These are phyloP conservation scores for Encarsia formosa DNA, from an alignment of 2,888 invertebrate species.

Conservation along the genomic window DNA sequence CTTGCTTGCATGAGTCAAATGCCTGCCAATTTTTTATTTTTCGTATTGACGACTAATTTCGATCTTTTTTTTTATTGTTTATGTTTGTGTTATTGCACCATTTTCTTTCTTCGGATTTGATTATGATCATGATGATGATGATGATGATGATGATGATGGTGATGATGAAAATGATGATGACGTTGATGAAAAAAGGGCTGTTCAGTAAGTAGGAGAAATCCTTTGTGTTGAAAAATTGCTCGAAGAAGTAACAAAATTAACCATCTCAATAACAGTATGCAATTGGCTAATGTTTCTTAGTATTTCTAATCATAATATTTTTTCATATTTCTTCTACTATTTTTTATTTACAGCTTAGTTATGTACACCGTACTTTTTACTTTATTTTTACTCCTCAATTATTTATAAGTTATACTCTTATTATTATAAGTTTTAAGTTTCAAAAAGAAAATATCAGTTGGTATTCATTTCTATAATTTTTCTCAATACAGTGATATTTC, in stretches of 20 bases:
- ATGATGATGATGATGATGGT: constrained; percentile 37
- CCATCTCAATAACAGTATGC: constrained; percentile 13
- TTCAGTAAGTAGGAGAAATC: constrained; percentile 63
- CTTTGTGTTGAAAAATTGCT: constrained; percentile 21
- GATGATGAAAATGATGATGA: constrained; percentile 31
- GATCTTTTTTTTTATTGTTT: constrained; percentile 72
- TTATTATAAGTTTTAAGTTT: constrained; percentile 9
- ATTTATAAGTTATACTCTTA: constrained; percentile 7
- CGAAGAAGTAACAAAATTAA: constrained; percentile 21
- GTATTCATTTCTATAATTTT: too few species aligned
- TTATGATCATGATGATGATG: constrained; percentile 36
- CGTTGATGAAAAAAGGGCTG: constrained; percentile 58
- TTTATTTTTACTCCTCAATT: constrained; percentile 2
- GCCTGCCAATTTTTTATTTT: constrained; percentile 51
- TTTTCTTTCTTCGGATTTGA: constrained; percentile 64
- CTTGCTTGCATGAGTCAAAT: constrained; percentile 49
- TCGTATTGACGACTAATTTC: constrained; percentile 54
- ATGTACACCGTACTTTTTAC: constrained; percentile 21
- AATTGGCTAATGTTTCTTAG: constrained; percentile 11
- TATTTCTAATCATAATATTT: constrained; percentile 16
- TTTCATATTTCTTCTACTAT: constrained; percentile 23
- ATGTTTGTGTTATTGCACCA: constrained; percentile 57
- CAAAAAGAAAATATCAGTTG: constrained; percentile 14
- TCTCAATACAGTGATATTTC: too few species aligned
- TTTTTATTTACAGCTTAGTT: constrained; percentile 16